Evolutionary conservation across 2,797 vertebrate species (phyloP), one percentile per base, ranked within the genome.

Genomic region (Pipistrellus nathusii): DNA sequence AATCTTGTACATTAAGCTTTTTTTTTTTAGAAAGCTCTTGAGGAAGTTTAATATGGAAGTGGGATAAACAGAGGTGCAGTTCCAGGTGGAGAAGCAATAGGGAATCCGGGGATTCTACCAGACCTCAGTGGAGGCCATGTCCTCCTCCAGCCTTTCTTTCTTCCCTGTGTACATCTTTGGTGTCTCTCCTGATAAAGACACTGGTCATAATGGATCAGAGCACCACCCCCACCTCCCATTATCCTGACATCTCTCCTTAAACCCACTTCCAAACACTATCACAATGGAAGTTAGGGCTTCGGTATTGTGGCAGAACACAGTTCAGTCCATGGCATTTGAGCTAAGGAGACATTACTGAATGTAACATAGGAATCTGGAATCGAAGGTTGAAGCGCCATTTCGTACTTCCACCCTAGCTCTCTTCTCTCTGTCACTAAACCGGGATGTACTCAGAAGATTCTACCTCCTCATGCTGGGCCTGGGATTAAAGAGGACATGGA

Each of bases 61-160:
- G 23, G 68, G 17, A 71, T 44, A 80, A 78, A 53, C 17, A 64
- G 38, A 88, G n/a, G 35, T 41, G 14, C 3, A 53, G 21, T 77
- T 71, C 13, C n/a, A 75, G 18, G 8, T 32, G 23, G 12, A 85
- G 1, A 81, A 81, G 57, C 51, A 25, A 1, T 23, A n/a, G 20
- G 15, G 2, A 83, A 76, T 48, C 25, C 48, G 53, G 21, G 1
- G 1, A 2, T 27, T 88, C 30, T 75, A 17, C 0, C 59, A 55
- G 75, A 86, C 7, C 8, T 66, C 21, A 20, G 32, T 3, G 9
- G n/a, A 17, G 32, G 18, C 44, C 46, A 0, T 48, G 11, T 57
- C 9, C 15, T 59, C 1, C 2, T 2, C 1, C 3, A 14, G 8
- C 4, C 20, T 55, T 55, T 51, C 23, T 4, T 6, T 41, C 38